Conservation (phyloP, 2,797 vertebrate species). For the Clarias fuscus region DNA sequence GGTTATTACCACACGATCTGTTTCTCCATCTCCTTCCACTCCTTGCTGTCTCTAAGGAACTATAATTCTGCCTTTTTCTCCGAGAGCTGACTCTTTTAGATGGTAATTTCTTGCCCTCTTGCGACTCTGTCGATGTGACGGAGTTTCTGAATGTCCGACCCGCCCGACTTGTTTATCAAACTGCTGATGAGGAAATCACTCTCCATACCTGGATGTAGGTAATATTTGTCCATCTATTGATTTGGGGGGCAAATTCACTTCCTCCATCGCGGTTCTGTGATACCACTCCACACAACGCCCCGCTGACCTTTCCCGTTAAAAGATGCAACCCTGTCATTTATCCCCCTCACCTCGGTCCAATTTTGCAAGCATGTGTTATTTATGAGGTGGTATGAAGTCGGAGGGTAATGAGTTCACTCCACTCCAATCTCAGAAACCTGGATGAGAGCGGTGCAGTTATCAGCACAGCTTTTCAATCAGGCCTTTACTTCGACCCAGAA, state of each 20-base stretch:
- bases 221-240: neutral
- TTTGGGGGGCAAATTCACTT: neutral
- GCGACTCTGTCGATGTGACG: constrained; percentile 17
- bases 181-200: neutral
- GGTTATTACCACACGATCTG: constrained; percentile 7
- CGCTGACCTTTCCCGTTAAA: constrained; percentile 6
- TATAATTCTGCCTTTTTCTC: constrained; percentile 3
- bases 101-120: constrained; percentile 38
- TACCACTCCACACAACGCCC: neutral
- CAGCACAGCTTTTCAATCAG: constrained; percentile 40
- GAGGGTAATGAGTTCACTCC: constrained; percentile 14
- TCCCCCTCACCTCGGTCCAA: neutral
- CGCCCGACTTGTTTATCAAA: constrained; percentile 5
- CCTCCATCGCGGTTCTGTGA: neutral
- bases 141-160: constrained; percentile 18
- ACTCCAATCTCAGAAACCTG: constrained; percentile 18
- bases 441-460: neutral
- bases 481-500: constrained; percentile 27
- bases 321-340: constrained; percentile 4
- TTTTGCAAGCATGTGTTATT: constrained; percentile 29
- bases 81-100: constrained; percentile 33
- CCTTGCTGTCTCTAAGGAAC: constrained; percentile 6
- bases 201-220: neutral
- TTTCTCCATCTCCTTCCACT: constrained; percentile 5
- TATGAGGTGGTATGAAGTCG: constrained; percentile 4